Base-by-base conservation (phyloP, 2,888 invertebrate species). In the Rhaphigaster nebulosa region DNA sequence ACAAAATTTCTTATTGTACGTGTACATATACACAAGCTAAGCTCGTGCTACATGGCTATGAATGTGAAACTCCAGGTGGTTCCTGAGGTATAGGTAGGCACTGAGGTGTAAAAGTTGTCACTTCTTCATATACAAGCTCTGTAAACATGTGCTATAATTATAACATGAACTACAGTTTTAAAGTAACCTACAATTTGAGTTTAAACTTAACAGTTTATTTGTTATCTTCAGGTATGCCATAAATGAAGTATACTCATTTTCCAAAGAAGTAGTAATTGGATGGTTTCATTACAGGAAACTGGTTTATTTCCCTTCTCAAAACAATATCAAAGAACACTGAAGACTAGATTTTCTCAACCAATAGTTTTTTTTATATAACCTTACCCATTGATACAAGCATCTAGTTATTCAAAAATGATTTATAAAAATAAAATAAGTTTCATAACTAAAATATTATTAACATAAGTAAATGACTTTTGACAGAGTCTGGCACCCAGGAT, bases 111-210 rank as follows among this genome's bases (percentile, higher is more conserved):
- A 97, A 98, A 92, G 96, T 96, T 88, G 96, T 95, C 88, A 97
- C 96, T 95, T 98, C 98, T 93, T 97, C 96, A 94, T 97, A 97
- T 89, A 98, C 96, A 90, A 97, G 94, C 92, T 97, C 97, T 95
- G 97, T 97, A 94, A 87, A 95, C 95, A 92, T 92, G 92, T 34
- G 18, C 5, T 29, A 70, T 34, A 34, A 70, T 70, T 70, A 70
- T 91, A 91, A 92, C 92, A 84, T n/a, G 29, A 50, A 3, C 29
- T 70, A 26, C 1, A 89, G 20, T 20, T 34, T 34, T 70, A 6
- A 34, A 70, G 1, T 70, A 70, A 70, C 20, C 6, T 6, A 34
- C 0, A 70, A 70, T 70, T 70, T 5, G 6, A 70, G 15, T 70
- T 70, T 34, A 15, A 70, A 29, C 6, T 34, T 65, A n/a, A 60